A percentile compares a stretch with the other conserved stretches of the same genome.
Conservation (phyloP, 1,140 invertebrate genomes). For the Bacillus rossius region DNA sequence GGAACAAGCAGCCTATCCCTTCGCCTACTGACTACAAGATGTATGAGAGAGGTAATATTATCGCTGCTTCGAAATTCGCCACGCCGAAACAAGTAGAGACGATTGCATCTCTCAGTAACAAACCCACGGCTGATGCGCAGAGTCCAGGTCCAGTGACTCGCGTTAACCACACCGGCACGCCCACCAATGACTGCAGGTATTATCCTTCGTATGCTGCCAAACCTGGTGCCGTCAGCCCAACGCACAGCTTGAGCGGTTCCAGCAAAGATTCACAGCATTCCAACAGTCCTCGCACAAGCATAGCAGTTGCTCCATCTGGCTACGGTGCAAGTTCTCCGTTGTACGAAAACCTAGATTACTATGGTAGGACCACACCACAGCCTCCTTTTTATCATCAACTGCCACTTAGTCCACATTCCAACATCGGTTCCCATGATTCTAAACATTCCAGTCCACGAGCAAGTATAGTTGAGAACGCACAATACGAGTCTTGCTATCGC, state of each 20-base stretch:
- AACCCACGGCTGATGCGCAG: not conserved
- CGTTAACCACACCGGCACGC: constrained; percentile 1
- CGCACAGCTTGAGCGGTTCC: constrained; percentile 46
- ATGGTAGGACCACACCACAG: constrained; percentile 47
- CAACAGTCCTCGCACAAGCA: constrained; percentile 53
- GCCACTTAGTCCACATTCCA: constrained; percentile 44
- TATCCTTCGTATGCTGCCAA: constrained; percentile 25
- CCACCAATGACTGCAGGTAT: constrained; percentile 16
- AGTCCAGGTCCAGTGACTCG: not conserved
- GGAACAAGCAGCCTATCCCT: constrained; percentile 10
- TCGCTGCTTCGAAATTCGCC: constrained; percentile 68
- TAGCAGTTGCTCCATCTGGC: constrained; percentile 29
- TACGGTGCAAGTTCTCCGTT: constrained; percentile 51
- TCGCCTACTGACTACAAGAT: constrained; percentile 49
- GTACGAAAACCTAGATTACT: constrained; percentile 79
- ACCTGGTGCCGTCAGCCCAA: constrained; percentile 24
- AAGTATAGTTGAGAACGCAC: constrained; percentile 36
- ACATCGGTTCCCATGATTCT: constrained; percentile 45
- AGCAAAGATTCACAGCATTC: constrained; percentile 48
- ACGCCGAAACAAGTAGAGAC: constrained; percentile 65
- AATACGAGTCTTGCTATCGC: constrained; percentile 49
- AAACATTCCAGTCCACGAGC: constrained; percentile 48
- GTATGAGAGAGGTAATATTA: constrained; percentile 57
- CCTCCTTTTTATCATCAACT: constrained; percentile 57
- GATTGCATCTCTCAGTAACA: constrained; percentile 27